phyloP scores from a whole-genome alignment of 2,113 vertebrate genomes.

The Chloebia gouldiae region DNA sequence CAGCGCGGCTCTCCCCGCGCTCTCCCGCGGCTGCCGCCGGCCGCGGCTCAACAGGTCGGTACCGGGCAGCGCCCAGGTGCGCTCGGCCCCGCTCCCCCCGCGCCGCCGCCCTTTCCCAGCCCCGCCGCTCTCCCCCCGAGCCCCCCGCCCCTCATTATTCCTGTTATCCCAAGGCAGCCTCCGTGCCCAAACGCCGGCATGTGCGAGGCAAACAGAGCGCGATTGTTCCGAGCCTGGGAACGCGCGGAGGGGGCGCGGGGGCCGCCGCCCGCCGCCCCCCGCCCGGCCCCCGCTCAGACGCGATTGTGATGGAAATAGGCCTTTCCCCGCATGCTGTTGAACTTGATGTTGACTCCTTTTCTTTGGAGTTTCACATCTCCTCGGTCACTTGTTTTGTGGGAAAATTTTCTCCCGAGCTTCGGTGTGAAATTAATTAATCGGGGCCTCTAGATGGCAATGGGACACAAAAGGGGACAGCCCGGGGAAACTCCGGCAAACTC shows the following conservation, averaged over 20 bases:
- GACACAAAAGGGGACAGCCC: slow-evolving; percentile 61
- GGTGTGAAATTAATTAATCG: slow-evolving; percentile 85
- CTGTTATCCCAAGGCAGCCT: slow-evolving; percentile 70
- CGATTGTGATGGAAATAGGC: slow-evolving; percentile 87
- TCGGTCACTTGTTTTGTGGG: slow-evolving; percentile 78
- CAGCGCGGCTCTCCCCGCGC: too few species aligned
- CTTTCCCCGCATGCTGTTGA: slow-evolving; percentile 84
- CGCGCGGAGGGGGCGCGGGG: slow-evolving; percentile 77
- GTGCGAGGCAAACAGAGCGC: slow-evolving; percentile 84
- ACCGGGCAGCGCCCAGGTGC: not conserved
- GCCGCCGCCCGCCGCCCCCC: slow-evolving; percentile 81
- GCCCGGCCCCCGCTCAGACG: slow-evolving; percentile 83
- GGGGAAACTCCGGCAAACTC: slow-evolving; percentile 31
- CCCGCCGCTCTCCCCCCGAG: too few species aligned
- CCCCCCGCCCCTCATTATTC: not conserved
- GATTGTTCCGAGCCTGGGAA: slow-evolving; percentile 90
- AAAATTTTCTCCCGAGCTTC: slow-evolving; percentile 74
- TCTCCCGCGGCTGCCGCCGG: too few species aligned
- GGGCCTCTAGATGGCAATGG: slow-evolving; percentile 45
- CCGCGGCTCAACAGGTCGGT: not conserved
- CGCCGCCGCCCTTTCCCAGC: too few species aligned
- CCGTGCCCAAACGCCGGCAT: slow-evolving; percentile 73
- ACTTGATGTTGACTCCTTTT: slow-evolving; percentile 93
- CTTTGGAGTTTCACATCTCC: slow-evolving; percentile 63
- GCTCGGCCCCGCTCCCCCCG: too few species aligned